Evolutionary conservation across 2,113 vertebrate species (phyloP).

Genomic region (Lynx canadensis): DNA sequence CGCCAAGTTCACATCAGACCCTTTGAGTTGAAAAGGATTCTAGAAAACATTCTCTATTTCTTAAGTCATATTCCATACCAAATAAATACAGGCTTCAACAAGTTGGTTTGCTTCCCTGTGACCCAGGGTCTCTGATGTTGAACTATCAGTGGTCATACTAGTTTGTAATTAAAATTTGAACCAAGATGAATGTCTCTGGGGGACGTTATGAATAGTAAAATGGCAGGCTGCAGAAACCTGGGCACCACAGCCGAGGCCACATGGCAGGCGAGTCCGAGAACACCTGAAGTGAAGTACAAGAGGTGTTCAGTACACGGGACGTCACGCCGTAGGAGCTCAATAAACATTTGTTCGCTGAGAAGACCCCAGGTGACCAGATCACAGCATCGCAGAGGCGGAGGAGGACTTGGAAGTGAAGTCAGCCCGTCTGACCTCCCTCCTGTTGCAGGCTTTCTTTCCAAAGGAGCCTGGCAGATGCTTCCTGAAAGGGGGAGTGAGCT

Average conservation of each 20-base stretch:
- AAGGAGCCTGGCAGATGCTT: background rate
- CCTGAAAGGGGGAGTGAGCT: background rate
- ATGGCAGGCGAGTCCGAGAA: background rate
- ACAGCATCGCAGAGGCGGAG: background rate
- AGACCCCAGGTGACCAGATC: constrained; percentile 1
- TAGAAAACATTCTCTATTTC: background rate
- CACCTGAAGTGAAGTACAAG: constrained; percentile 23
- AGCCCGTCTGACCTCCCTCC: background rate
- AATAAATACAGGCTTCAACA: background rate
- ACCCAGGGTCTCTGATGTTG: background rate
- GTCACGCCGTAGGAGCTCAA: background rate
- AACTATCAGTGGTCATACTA: background rate
- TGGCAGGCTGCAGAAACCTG: background rate
- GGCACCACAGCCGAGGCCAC: background rate
- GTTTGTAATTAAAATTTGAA: background rate
- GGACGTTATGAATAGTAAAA: background rate
- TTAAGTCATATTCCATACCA: background rate
- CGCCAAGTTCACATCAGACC: background rate
- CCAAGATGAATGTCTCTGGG: background rate
- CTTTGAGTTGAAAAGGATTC: background rate
- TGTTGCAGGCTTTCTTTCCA: background rate
- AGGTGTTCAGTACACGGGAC: background rate
- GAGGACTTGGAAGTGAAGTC: background rate
- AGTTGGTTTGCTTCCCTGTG: background rate
- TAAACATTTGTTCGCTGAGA: constrained; percentile 52